Base-by-base conservation (phyloP, 2,113 vertebrate species). In the Chinchilla lanigera region DNA sequence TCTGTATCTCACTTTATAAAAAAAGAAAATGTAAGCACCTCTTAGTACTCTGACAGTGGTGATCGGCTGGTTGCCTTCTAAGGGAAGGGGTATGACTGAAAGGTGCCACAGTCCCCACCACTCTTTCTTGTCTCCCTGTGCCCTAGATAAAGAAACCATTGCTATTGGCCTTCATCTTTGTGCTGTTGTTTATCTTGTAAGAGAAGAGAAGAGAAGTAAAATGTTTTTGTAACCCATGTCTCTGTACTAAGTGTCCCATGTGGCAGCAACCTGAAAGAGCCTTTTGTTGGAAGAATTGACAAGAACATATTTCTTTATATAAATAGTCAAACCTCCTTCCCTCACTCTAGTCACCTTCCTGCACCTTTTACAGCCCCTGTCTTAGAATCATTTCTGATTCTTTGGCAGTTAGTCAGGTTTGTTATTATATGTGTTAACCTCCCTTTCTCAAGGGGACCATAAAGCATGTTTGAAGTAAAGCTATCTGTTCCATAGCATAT, bases 191-290 rank as follows among this genome's bases (percentile, higher is more conserved):
- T 89, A 65, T 73, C 73, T 86, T 63, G 13, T 3, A 0, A 78
- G 61, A 47, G 63, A 89, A 86, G 30, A 89, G 82, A 92, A 80
- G 33, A 89, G 78, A 80, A 97, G 20, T 26, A 58, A 75, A 35
- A 3, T 65, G 10, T n/a, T 92, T 85, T 81, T 87, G 9, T 88
- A 85, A 73, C 14, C 3, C 2, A 38, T 73, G 24, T 75, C 30
- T 91, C 26, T 54, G 16, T 89, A 58, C 56, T 91, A 75, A 93
- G 61, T 54, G 56, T 60, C 93, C 88, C 69, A 35, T 63, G 24
- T 78, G 30, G 84, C 90, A 90, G 35, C 61, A 90, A 52, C 33
- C 86, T 22, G 56, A 75, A 77, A 58, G 56, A 89, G 50, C 56
- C 22, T 93, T 61, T 58, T 85, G 35, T 80, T 84, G 63, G 33